Percentiles rank a stretch among this genome's conserved stretches.
Conservation (phyloP, 2,797 vertebrate species). For the Synanceia verrucosa region DNA sequence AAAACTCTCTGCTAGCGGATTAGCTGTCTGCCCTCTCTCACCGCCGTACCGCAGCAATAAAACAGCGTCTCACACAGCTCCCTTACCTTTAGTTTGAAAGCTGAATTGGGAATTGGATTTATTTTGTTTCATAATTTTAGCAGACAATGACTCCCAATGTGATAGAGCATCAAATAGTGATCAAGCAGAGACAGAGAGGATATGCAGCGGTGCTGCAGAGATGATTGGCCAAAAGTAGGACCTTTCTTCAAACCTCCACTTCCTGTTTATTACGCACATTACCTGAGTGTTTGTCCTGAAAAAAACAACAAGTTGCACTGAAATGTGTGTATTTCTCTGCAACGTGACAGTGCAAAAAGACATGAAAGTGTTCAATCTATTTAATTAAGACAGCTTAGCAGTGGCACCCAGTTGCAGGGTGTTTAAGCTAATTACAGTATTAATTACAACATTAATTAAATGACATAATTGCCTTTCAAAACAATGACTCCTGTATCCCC, state of each 20-base stretch:
- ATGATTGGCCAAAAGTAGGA: conserved; percentile 30
- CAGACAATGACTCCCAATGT: conserved; percentile 63
- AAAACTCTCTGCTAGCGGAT: conserved; percentile 80
- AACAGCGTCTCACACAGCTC: conserved; percentile 70
- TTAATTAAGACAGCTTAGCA: conserved; percentile 87
- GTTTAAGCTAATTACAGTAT: conserved; percentile 89
- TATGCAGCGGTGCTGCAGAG: conserved; percentile 46
- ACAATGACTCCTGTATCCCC: conserved; percentile 83
- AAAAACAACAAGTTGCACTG: conserved; percentile 42
- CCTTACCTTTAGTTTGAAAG: conserved; percentile 74
- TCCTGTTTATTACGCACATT: conserved; percentile 22
- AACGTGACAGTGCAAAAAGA: conserved; percentile 78
- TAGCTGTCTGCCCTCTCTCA: conserved; percentile 78
- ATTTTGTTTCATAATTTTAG: conserved; percentile 73
- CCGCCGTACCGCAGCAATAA: conserved; percentile 77
- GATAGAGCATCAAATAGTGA: conserved; percentile 59
- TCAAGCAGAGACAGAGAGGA: conserved; percentile 18
- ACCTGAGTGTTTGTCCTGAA: conserved; percentile 41
- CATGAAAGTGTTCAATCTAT: conserved; percentile 83
- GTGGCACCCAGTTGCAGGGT: conserved; percentile 84
- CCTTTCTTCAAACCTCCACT: conserved; percentile 21
- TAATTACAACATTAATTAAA: conserved; percentile 90
- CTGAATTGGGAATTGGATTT: conserved; percentile 69
- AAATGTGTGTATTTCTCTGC: conserved; percentile 48
- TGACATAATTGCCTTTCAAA: conserved; percentile 88